Base-by-base conservation (phyloP, 2,113 vertebrate genomes). In the Trogon surrucura region DNA sequence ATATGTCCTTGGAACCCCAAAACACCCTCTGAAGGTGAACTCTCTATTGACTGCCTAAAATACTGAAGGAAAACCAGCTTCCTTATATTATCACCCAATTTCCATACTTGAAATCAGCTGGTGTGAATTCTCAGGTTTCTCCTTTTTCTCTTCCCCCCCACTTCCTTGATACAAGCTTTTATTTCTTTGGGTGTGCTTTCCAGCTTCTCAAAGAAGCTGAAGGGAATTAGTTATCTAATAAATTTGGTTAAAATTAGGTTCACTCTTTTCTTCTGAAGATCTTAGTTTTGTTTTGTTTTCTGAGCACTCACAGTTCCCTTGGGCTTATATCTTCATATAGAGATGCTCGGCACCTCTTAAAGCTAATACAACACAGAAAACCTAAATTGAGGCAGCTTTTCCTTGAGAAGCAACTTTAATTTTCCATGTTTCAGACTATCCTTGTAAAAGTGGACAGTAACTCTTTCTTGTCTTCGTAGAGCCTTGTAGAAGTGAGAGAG, bases 91-190 rank as follows among this genome's bases (percentile, higher is more conserved):
- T 15, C 72, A 84, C 16, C 18, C 29, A 32, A 7, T 83, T 80
- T 60, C 60, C 41, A 5, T 8, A 48, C 11, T 21, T 67, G 32
- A 21, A 29, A 80, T 50, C 71, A 85, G 47, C 67, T 88, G 79
- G 11, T 50, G 8, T 9, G 54, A 80, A 32, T 70, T 16, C 48
- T 41, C 36, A 82, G 16, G 1, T 2, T 27, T 72, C 29, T 57
- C 12, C 51, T 13, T 21, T 73, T 41, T 30, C 6, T 26, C 8
- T 57, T 26, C 15, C 27, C 14, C 14, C 9, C 26, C 3, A 0
- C 2, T 6, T 2, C 3, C 11, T 60, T 30, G 36, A 3, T 2
- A 32, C 1, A 0, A 45, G 5, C 3, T n/a, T 80, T 85, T 77
- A 36, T 67, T 86, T 62, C 48, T 79, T 78, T 58, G 26, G 1